Evolutionary conservation across 2,113 vertebrate genomes (phyloP).

Genomic region (Pterocles gutturalis): DNA sequence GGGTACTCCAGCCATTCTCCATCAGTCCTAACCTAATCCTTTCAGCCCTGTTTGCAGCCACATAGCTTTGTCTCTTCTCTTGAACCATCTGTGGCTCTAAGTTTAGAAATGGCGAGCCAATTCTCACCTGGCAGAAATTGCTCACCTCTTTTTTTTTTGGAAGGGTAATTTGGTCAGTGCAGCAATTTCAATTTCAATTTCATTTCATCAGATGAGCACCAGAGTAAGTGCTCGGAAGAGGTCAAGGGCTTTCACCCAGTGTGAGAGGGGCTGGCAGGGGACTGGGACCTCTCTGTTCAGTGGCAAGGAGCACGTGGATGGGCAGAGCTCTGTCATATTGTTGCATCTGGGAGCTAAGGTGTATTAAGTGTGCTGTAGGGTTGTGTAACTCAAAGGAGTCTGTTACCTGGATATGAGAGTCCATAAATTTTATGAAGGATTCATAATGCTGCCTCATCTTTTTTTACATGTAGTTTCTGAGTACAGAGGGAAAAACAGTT

Average conservation of each 20-base stretch:
- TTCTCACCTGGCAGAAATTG: background rate
- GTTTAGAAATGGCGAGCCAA: background rate
- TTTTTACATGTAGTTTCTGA: background rate
- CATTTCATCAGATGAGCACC: background rate
- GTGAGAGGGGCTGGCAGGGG: background rate
- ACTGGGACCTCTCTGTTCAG: background rate
- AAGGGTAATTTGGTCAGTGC: background rate
- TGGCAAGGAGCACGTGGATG: background rate
- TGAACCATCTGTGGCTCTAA: background rate
- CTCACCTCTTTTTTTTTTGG: background rate
- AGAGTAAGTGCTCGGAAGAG: background rate
- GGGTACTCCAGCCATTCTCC: background rate
- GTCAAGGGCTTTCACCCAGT: rapidly evolving
- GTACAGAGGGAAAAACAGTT: background rate
- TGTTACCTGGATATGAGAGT: background rate
- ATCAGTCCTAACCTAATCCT: background rate
- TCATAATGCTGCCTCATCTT: background rate
- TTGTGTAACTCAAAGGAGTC: background rate
- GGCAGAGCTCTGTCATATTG: background rate
- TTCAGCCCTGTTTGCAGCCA: background rate
- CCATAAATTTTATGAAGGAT: background rate
- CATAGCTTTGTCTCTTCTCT: background rate
- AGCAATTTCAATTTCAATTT: background rate
- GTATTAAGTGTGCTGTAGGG: background rate
- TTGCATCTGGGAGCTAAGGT: background rate